Evolutionary conservation across 2,113 vertebrate genomes (phyloP).

Genomic region (Phyllostomus discolor): DNA sequence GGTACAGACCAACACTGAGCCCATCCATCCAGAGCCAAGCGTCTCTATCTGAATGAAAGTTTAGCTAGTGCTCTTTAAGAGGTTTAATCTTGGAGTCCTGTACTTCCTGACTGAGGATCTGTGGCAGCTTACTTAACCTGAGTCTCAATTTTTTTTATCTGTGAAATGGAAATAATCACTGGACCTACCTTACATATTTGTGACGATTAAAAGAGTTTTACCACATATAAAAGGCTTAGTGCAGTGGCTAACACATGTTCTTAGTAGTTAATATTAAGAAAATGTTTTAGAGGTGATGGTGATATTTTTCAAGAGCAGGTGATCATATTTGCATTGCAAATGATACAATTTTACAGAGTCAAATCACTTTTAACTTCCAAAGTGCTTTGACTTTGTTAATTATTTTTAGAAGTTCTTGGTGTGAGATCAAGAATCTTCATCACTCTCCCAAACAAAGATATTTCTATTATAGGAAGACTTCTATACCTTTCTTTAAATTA

Average conservation of each 20-base stretch:
- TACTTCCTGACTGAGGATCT: background rate
- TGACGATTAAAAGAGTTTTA: background rate
- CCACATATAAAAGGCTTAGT: background rate
- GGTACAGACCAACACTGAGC: background rate
- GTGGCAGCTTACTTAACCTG: background rate
- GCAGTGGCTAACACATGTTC: background rate
- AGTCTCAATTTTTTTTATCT: background rate
- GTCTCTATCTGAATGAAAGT: background rate
- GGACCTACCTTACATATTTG: background rate
- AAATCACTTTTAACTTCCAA: background rate
- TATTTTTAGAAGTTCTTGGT: background rate
- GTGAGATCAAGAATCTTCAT: background rate
- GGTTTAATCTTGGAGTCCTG: background rate
- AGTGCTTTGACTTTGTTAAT: background rate
- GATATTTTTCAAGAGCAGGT: background rate
- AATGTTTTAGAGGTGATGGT: background rate
- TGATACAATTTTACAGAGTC: background rate
- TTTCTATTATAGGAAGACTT: background rate
- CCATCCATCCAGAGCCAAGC: background rate
- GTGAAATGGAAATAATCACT: background rate
- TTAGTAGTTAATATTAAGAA: background rate
- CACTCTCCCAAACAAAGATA: background rate
- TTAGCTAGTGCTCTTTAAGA: background rate
- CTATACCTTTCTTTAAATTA: slow-evolving; percentile 22
- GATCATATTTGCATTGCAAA: background rate